Conservation (phyloP, 2,888 invertebrate genomes). For the Hypomecis punctinalis region DNA sequence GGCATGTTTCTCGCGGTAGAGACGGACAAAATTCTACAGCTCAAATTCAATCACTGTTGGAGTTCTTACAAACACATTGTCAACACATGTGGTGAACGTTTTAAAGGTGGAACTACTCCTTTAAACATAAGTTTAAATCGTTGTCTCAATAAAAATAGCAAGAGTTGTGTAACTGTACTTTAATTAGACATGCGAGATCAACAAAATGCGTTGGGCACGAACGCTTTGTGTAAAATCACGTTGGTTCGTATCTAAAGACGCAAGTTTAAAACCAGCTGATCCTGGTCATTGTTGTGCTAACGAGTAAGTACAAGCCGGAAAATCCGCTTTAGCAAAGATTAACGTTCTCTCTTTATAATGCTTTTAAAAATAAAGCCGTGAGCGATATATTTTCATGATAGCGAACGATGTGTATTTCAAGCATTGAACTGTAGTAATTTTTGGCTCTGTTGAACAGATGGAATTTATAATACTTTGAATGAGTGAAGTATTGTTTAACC, state of each 20-base stretch:
- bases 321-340: neutral
- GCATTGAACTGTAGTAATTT: no score
- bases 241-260: constrained; percentile 9
- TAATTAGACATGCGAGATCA: constrained; percentile 21
- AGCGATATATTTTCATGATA: constrained; percentile 1
- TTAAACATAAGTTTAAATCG: constrained; percentile 13
- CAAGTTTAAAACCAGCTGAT: constrained; percentile 3
- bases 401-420: no score
- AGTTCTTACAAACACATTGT: no score
- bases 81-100: no score
- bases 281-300: constrained; percentile 4
- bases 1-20: no score
- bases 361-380: neutral
- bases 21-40: no score
- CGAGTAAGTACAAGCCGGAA: constrained; percentile 10
- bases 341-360: neutral
- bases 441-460: no score
- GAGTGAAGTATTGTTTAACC: no score
- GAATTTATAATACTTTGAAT: no score
- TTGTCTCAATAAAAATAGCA: constrained; percentile 14
- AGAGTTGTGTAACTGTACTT: constrained; percentile 19
- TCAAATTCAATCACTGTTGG: no score
- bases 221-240: constrained; percentile 16
- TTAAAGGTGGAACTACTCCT: no score
- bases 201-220: constrained; percentile 16